Evolutionary conservation across 35 echinoderm and acorn worm genomes (phyloP).

Genomic region (Lytechinus pictus): DNA sequence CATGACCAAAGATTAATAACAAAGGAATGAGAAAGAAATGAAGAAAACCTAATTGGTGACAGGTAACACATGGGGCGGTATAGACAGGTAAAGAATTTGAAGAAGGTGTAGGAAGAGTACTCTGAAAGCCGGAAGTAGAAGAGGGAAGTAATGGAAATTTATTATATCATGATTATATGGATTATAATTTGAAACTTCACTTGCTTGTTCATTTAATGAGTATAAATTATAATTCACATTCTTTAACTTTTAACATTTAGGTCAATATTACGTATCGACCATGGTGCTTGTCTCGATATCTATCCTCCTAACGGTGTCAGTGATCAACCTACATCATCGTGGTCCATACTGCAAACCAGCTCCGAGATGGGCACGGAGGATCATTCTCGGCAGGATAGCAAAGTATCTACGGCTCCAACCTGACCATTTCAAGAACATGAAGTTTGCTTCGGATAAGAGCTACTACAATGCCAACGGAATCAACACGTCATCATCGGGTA

Average conservation of each 20-base stretch:
- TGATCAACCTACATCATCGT: constrained; percentile 90
- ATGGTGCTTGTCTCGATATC: constrained; percentile 96
- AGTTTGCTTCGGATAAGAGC: constrained; percentile 15
- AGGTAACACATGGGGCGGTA: too few relatives aligned
- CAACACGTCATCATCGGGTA: constrained; percentile 2
- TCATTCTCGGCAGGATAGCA: constrained; percentile 66
- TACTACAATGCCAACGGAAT: constrained; percentile 44
- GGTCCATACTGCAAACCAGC: constrained; percentile 78
- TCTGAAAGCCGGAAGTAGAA: background rate
- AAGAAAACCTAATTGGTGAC: too few relatives aligned
- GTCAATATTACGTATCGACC: constrained; percentile 96
- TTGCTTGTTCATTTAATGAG: too few relatives aligned
- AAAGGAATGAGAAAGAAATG: too few relatives aligned
- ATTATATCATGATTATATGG: background rate
- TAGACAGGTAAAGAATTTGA: too few relatives aligned
- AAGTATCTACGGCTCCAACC: constrained; percentile 61
- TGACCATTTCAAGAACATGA: background rate
- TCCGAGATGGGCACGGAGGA: constrained; percentile 64
- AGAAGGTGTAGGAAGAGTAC: background rate
- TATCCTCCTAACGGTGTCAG: constrained; percentile 83
- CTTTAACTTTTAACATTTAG: constrained; percentile 36
- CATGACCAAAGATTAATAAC: too few relatives aligned
- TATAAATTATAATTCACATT: too few relatives aligned
- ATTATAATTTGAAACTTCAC: too few relatives aligned
- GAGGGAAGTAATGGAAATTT: background rate